Percentiles rank a stretch among this genome's conserved stretches.
These are phyloP conservation scores for Tenthredo scrophulariae DNA, from an alignment of 2,888 invertebrate genomes.

Conservation along the genomic window DNA sequence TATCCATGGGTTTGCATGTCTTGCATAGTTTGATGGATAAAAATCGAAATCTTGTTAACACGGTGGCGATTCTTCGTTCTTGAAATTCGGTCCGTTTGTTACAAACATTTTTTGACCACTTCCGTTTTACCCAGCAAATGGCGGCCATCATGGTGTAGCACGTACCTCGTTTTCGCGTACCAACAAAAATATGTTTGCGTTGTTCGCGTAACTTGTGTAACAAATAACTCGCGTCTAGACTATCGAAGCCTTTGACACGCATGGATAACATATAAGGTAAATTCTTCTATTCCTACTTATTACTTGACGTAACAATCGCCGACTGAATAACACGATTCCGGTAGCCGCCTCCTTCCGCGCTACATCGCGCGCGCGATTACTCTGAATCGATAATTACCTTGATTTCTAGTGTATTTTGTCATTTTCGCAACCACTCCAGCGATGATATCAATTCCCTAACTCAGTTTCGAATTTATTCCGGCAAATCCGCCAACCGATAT, in stretches of 20 bases:
- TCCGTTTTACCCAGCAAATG: conserved; percentile 64
- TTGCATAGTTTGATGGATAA: neutral
- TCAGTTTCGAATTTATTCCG: neutral
- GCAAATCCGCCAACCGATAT: neutral
- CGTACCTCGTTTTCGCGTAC: conserved; percentile 60
- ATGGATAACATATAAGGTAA: conserved; percentile 56
- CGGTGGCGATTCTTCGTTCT: neutral
- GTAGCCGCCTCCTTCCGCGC: conserved; percentile 59
- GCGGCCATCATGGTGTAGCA: conserved; percentile 67
- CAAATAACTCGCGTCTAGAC: conserved; percentile 44
- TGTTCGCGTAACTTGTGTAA: conserved; percentile 55
- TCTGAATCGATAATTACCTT: conserved; percentile 60
- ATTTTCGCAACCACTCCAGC: neutral
- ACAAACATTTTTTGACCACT: conserved; percentile 25
- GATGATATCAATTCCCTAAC: neutral
- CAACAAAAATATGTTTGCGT: conserved; percentile 55
- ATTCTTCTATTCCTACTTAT: conserved; percentile 59
- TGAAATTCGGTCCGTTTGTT: neutral
- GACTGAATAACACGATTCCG: conserved; percentile 63
- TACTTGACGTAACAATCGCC: conserved; percentile 57
- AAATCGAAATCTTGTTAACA: neutral
- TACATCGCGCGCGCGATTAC: conserved; percentile 59
- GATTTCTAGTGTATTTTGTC: neutral
- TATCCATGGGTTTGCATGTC: neutral
- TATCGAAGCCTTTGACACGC: conserved; percentile 38